Percentiles rank a stretch among this genome's conserved stretches.
phyloP scores from a whole-genome alignment of 2,797 vertebrate species.

The Tangara arthus region DNA sequence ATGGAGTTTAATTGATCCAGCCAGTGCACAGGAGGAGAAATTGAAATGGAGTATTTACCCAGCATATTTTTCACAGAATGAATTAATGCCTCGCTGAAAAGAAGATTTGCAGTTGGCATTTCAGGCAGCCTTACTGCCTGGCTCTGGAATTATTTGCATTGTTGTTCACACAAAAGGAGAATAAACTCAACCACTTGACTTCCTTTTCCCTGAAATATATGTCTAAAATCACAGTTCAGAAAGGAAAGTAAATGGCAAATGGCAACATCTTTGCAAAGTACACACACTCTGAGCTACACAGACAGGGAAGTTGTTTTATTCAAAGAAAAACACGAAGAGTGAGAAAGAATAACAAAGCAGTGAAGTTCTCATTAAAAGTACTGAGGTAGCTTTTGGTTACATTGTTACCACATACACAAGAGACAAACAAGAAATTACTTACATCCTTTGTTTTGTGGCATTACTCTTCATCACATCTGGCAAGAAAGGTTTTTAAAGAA shows the following conservation, averaged over 20 bases:
- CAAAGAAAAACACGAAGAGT: conserved; percentile 1
- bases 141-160: conserved; percentile 55
- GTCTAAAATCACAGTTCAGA: conserved; percentile 40
- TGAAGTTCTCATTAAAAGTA: not conserved
- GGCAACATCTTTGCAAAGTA: conserved; percentile 23
- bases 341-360: not conserved
- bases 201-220: conserved; percentile 45
- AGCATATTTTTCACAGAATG: conserved; percentile 36
- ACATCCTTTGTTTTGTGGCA: not conserved
- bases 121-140: conserved; percentile 30
- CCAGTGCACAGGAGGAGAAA: not conserved
- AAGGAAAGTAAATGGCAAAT: conserved; percentile 51
- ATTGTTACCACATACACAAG: not conserved
- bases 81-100: conserved; percentile 59
- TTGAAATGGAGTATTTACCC: not conserved
- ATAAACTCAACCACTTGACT: conserved; percentile 41
- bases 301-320: conserved; percentile 22
- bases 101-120: conserved; percentile 57
- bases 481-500: not conserved
- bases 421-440: not conserved
- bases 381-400: not conserved
- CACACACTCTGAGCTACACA: not conserved
- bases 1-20: not conserved
- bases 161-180: conserved; percentile 60
- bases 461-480: not conserved